Evolutionary conservation across 2,797 vertebrate genomes (phyloP).

Genomic region (Crenuchus spilurus): DNA sequence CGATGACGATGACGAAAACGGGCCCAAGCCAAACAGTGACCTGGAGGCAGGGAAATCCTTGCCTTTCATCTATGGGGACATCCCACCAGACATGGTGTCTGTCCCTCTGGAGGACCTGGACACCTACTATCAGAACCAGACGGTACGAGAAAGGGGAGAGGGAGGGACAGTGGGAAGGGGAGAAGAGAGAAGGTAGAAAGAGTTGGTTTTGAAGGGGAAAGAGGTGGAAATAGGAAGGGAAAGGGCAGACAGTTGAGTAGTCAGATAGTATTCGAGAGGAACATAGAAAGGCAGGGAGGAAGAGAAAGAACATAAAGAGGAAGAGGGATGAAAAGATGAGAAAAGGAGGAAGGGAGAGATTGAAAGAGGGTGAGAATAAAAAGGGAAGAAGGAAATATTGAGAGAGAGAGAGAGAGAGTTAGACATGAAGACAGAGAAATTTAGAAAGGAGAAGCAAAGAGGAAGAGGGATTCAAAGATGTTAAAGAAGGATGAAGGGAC

Average conservation of each 20-base stretch:
- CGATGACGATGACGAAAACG: constrained; percentile 89
- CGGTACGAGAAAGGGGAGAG: constrained; percentile 76
- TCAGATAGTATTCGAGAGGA: neutral
- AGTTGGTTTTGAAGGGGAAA: neutral
- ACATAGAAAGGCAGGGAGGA: neutral
- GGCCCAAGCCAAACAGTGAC: constrained; percentile 94
- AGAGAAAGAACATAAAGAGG: too few relatives aligned
- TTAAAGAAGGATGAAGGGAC: too few relatives aligned
- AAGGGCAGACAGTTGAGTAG: neutral
- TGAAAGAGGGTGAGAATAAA: too few relatives aligned
- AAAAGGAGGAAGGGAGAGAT: too few relatives aligned
- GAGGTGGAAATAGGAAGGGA: neutral
- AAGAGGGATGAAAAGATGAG: too few relatives aligned
- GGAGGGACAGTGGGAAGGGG: neutral
- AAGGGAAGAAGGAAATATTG: neutral
- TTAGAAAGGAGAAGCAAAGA: too few relatives aligned
- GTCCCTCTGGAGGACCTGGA: constrained; percentile 96
- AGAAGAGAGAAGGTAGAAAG: neutral
- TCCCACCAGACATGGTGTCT: constrained; percentile 86
- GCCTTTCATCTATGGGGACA: constrained; percentile 95
- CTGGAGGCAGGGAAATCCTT: constrained; percentile 95
- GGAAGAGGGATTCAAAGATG: too few relatives aligned
- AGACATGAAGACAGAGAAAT: too few relatives aligned
- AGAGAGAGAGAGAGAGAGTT: neutral
- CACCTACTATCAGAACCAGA: constrained; percentile 92